A percentile compares a stretch with the other conserved stretches of the same genome.
phyloP scores from a whole-genome alignment of 1,140 invertebrate species.

The Amyelois transitella region DNA sequence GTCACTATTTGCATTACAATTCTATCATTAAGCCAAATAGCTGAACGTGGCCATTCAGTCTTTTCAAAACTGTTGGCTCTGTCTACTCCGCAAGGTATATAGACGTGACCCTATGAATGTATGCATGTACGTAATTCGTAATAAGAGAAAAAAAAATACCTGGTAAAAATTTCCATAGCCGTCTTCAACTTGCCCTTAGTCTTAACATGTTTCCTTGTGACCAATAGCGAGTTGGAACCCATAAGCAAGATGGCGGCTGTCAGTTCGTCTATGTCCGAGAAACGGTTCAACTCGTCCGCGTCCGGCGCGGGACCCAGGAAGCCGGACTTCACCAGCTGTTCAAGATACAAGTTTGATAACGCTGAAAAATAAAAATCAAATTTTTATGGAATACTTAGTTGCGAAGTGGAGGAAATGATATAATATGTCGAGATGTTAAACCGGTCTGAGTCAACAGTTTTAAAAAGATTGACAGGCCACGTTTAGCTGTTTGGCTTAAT shows the following conservation, averaged over 20 bases:
- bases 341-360: constrained; percentile 54
- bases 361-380: constrained; percentile 42
- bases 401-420: too few relatives aligned
- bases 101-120: too few relatives aligned
- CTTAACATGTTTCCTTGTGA: constrained; percentile 51
- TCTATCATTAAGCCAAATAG: too few relatives aligned
- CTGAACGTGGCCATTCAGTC: too few relatives aligned
- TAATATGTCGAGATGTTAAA: too few relatives aligned
- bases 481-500: too few relatives aligned
- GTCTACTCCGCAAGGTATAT: too few relatives aligned
- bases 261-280: constrained; percentile 70
- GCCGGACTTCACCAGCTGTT: constrained; percentile 54
- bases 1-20: too few relatives aligned
- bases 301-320: constrained; percentile 39
- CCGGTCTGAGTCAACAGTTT: too few relatives aligned
- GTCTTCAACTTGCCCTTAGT: constrained; percentile 68
- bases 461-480: too few relatives aligned
- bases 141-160: constrained; percentile 42
- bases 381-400: neutral
- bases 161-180: constrained; percentile 53
- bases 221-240: constrained; percentile 71
- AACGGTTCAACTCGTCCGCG: constrained; percentile 46
- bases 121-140: too few relatives aligned
- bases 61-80: too few relatives aligned
- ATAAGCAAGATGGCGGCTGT: constrained; percentile 68